Percentiles rank a stretch among this genome's conserved stretches.
Conservation (phyloP, 2,888 invertebrate species). For the Oligia latruncula region DNA sequence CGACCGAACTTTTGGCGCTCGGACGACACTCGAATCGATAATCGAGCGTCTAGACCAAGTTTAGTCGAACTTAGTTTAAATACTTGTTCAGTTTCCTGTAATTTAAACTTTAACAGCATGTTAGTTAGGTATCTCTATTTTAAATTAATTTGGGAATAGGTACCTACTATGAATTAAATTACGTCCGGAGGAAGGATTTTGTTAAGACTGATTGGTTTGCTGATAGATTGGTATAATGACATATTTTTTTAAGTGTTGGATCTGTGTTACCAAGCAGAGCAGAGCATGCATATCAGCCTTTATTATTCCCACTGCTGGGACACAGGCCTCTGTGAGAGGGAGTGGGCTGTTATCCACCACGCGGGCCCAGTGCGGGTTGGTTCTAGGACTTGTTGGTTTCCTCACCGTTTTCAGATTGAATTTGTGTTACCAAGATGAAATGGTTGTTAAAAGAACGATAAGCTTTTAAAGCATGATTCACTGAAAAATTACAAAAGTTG, state of each 20-base stretch:
- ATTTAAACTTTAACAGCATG: slow-evolving; percentile 12
- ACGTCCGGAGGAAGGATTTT: slow-evolving; percentile 3
- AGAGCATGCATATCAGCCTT: too few relatives aligned
- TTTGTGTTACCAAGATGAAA: too few relatives aligned
- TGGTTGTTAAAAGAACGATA: too few relatives aligned
- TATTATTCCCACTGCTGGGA: not conserved
- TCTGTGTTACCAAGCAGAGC: not conserved
- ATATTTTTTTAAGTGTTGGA: not conserved
- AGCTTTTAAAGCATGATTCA: too few relatives aligned
- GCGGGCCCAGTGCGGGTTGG: not conserved
- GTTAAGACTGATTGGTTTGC: slow-evolving; percentile 9
- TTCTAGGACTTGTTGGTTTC: too few relatives aligned
- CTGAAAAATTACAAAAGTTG: too few relatives aligned
- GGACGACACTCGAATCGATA: slow-evolving; percentile 68
- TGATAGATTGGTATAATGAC: not conserved
- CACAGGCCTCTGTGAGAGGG: not conserved
- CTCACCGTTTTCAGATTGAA: not conserved
- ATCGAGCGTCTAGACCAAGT: slow-evolving; percentile 68
- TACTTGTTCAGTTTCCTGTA: slow-evolving; percentile 31
- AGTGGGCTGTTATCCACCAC: not conserved
- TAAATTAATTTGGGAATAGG: slow-evolving; percentile 16
- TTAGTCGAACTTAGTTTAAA: slow-evolving; percentile 60
- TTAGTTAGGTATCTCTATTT: not conserved
- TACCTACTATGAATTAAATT: slow-evolving; percentile 13
- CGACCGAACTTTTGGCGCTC: slow-evolving; percentile 71